Evolutionary conservation across 1,140 invertebrate species (phyloP).

Genomic region (Sitobion miscanthi): DNA sequence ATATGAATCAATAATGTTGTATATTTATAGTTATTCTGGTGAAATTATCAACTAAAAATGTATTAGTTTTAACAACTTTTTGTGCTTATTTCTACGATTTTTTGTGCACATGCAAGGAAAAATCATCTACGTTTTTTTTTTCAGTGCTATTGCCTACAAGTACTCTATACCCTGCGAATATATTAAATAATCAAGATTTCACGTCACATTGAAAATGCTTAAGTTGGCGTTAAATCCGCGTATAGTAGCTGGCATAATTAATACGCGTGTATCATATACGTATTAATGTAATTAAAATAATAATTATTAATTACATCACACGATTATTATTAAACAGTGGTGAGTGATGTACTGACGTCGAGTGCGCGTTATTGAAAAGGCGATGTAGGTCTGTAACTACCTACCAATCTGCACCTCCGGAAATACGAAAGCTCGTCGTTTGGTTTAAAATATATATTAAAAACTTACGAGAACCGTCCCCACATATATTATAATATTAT

Average conservation of each 20-base stretch:
- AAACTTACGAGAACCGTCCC: background rate
- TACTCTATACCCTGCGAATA: background rate
- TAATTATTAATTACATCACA: constrained; percentile 14
- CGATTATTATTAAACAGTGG: background rate
- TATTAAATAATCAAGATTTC: background rate
- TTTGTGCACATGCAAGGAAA: background rate
- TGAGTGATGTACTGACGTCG: background rate
- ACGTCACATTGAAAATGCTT: background rate
- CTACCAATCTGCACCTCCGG: background rate
- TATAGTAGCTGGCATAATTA: background rate
- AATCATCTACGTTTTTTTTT: background rate
- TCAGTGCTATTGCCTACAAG: background rate
- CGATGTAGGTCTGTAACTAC: background rate
- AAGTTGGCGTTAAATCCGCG: background rate
- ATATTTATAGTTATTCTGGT: background rate
- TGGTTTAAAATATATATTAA: background rate
- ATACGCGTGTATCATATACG: background rate
- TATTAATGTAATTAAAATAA: background rate
- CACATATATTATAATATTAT: background rate
- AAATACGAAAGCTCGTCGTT: background rate
- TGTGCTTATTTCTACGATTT: background rate
- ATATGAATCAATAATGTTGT: too few species aligned
- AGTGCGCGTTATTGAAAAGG: background rate
- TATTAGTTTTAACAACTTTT: background rate
- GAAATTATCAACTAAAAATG: background rate